These are phyloP conservation scores for Siniperca obscura DNA, from an alignment of 2,797 vertebrate genomes.

Conservation along the genomic window DNA sequence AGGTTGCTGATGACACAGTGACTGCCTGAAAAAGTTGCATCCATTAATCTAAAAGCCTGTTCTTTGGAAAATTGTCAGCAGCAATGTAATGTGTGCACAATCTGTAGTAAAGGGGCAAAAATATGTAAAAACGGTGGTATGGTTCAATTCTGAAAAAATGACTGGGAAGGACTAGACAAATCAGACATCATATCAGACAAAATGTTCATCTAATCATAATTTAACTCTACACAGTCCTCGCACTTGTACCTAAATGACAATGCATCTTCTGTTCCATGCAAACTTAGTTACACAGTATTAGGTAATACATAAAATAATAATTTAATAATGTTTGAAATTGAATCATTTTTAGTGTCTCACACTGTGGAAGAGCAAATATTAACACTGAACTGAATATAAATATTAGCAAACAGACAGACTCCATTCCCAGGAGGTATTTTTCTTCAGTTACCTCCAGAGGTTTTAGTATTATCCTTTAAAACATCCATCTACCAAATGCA, in stretches of 20 bases:
- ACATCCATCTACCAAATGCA: constrained; percentile 19
- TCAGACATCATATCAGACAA: too few species aligned
- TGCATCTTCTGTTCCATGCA: neutral
- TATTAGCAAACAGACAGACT: constrained; percentile 7
- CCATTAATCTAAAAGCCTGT: neutral
- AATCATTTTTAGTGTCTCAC: neutral
- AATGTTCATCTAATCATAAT: neutral
- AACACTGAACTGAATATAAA: constrained; percentile 35
- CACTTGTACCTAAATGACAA: neutral
- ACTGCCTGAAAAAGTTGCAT: neutral
- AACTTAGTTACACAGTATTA: neutral
- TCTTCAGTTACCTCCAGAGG: constrained; percentile 54
- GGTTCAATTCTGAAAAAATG: neutral
- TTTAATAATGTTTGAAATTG: neutral
- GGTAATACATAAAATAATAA: neutral
- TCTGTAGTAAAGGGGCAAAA: neutral
- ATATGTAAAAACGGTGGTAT: neutral
- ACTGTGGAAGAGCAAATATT: constrained; percentile 63
- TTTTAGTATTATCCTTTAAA: constrained; percentile 50
- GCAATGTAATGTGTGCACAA: neutral
- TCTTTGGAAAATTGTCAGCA: neutral
- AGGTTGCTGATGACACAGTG: neutral
- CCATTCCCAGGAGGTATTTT: neutral
- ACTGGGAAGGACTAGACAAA: neutral
- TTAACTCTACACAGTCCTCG: neutral